These are phyloP conservation scores for Eupithecia abbreviata DNA, from an alignment of 2,888 invertebrate species.

Conservation along the genomic window DNA sequence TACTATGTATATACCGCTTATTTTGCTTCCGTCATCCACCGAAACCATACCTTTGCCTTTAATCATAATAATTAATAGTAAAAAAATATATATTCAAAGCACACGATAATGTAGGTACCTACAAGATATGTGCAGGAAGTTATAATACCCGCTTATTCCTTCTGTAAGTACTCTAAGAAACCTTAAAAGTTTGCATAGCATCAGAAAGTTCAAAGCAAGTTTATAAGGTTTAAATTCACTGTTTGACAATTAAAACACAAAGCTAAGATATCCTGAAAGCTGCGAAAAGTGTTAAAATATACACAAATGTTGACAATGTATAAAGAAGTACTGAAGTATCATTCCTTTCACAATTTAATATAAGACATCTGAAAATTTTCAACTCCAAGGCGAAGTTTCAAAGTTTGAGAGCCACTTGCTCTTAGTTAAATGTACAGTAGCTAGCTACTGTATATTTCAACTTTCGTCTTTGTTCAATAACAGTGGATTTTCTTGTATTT, in stretches of 20 bases:
- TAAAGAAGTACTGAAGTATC: constrained; percentile 2
- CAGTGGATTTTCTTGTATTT: constrained; percentile 38
- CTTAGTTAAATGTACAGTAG: constrained; percentile 49
- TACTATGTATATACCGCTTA: background rate
- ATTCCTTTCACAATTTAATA: constrained; percentile 54
- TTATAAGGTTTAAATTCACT: background rate
- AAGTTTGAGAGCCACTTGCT: constrained; percentile 60
- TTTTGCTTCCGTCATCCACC: background rate
- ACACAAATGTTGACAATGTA: constrained; percentile 32
- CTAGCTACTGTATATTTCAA: constrained; percentile 49
- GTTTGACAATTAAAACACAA: constrained; percentile 12
- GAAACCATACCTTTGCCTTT: background rate
- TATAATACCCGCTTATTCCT: background rate
- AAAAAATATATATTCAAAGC: background rate
- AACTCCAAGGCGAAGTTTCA: constrained; percentile 49
- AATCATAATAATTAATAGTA: background rate
- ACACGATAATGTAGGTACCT: background rate
- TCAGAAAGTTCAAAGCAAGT: constrained; percentile 15
- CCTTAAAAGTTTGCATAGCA: constrained; percentile 26
- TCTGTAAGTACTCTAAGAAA: background rate
- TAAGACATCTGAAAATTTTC: constrained; percentile 53
- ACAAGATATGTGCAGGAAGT: background rate
- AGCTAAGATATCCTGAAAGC: constrained; percentile 17
- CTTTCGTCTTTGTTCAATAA: constrained; percentile 54
- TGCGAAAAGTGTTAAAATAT: constrained; percentile 33